These are phyloP conservation scores for Psilanteris sp. DNA, from an alignment of 1,140 invertebrate species.

Conservation along the genomic window DNA sequence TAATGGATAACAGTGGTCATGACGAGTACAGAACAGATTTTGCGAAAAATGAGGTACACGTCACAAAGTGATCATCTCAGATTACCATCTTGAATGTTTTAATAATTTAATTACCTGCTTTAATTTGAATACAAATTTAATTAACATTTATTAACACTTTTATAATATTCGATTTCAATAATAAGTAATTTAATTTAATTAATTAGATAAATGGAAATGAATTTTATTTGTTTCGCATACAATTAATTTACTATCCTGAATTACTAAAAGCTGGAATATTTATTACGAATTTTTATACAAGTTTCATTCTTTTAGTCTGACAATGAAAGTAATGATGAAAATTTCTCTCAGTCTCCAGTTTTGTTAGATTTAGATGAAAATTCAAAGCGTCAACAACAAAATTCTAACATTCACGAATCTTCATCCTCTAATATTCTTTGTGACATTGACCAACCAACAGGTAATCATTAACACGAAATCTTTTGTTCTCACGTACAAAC, in stretches of 20 bases:
- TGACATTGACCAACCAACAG: slow-evolving; percentile 34
- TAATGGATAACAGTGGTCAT: slow-evolving; percentile 61
- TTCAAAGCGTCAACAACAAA: slow-evolving; percentile 70
- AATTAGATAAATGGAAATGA: no score
- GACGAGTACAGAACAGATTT: slow-evolving; percentile 65
- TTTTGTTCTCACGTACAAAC: no score
- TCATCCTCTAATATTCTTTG: slow-evolving; percentile 30
- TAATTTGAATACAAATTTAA: no score
- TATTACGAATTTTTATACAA: no score
- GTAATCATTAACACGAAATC: slow-evolving; percentile 28
- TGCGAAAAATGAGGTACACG: slow-evolving; percentile 65
- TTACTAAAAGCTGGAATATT: no score
- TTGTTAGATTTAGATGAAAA: slow-evolving; percentile 77
- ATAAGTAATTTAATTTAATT: no score
- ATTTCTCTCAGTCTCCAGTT: slow-evolving; percentile 70
- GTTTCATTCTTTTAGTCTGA: slow-evolving; percentile 68
- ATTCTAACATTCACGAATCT: slow-evolving; percentile 35
- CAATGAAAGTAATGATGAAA: slow-evolving; percentile 74
- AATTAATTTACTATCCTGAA: no score
- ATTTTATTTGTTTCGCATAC: no score
- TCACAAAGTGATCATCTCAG: slow-evolving; percentile 11
- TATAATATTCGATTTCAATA: no score
- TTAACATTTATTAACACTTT: no score
- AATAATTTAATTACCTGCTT: no score
- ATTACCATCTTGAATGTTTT: no score